A percentile compares a stretch with the other conserved stretches of the same genome.
phyloP scores from a whole-genome alignment of 2,113 vertebrate species.

The Nothoprocta pentlandii region DNA sequence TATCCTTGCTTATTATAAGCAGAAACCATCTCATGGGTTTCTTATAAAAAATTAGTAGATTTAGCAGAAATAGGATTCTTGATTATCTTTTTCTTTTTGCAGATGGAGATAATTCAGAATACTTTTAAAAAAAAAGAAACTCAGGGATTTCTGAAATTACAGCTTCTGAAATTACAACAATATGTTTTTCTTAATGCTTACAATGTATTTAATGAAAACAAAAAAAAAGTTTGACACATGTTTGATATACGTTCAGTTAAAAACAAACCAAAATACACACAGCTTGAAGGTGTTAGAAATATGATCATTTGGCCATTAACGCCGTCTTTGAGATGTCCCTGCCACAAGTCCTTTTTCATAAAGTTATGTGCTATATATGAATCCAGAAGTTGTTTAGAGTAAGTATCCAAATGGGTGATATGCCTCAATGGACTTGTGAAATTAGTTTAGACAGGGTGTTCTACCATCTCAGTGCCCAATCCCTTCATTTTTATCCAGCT shows the following conservation, averaged over 20 bases:
- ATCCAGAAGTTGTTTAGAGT: conserved; percentile 24
- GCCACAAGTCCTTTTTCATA: conserved; percentile 4
- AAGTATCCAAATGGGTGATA: conserved; percentile 8
- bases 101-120: not conserved
- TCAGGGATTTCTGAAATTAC: not conserved
- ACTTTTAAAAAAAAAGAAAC: not conserved
- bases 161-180: not conserved
- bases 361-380: not conserved
- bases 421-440: not conserved
- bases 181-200: not conserved
- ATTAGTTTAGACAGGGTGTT: conserved; percentile 41
- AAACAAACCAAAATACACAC: fast-evolving
- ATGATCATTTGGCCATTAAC: not conserved
- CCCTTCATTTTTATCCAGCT: conserved; percentile 51
- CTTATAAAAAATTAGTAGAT: not conserved
- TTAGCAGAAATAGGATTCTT: not conserved
- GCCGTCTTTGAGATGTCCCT: not conserved
- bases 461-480: conserved; percentile 22
- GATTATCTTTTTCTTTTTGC: not conserved
- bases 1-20: not conserved
- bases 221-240: not conserved
- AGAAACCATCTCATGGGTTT: not conserved
- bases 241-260: fast-evolving
- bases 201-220: not conserved
- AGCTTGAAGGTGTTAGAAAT: not conserved